Evolutionary conservation across 2,113 vertebrate species (phyloP).

Genomic region (Scophthalmus maximus): DNA sequence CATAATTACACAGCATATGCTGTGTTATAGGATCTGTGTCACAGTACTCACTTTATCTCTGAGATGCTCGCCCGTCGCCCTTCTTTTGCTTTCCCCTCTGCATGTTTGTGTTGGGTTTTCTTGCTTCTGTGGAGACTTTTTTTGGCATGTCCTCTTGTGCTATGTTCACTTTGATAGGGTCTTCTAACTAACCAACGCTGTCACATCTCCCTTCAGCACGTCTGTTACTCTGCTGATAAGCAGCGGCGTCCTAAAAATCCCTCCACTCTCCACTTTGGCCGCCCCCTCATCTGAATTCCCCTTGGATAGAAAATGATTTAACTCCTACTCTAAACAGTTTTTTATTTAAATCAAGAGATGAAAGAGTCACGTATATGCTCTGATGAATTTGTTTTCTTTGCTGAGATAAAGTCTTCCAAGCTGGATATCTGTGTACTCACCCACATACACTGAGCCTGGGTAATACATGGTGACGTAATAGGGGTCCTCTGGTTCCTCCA

Average conservation of each 20-base stretch:
- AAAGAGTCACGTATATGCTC: neutral
- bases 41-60: conserved; percentile 62
- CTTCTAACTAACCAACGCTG: conserved; percentile 21
- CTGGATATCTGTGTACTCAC: conserved; percentile 70
- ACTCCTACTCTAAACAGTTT: conserved; percentile 21
- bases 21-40: neutral
- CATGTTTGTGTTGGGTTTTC: conserved; percentile 44
- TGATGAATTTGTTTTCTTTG: conserved; percentile 5
- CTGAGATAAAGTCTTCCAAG: conserved; percentile 14
- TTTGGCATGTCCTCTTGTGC: conserved; percentile 11
- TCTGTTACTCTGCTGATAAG: conserved; percentile 79
- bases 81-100: conserved; percentile 26
- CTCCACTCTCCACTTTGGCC: conserved; percentile 43
- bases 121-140: neutral
- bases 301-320: conserved; percentile 20
- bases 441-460: conserved; percentile 70
- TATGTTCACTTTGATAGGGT: conserved; percentile 37
- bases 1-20: neutral
- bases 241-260: conserved; percentile 15
- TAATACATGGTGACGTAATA: conserved; percentile 72
- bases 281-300: conserved; percentile 6
- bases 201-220: conserved; percentile 57
- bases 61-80: conserved; percentile 25
- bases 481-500: conserved; percentile 65
- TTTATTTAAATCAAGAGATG: conserved; percentile 6